phyloP scores from a whole-genome alignment of 2,888 invertebrate species.

The Tachina grossa region DNA sequence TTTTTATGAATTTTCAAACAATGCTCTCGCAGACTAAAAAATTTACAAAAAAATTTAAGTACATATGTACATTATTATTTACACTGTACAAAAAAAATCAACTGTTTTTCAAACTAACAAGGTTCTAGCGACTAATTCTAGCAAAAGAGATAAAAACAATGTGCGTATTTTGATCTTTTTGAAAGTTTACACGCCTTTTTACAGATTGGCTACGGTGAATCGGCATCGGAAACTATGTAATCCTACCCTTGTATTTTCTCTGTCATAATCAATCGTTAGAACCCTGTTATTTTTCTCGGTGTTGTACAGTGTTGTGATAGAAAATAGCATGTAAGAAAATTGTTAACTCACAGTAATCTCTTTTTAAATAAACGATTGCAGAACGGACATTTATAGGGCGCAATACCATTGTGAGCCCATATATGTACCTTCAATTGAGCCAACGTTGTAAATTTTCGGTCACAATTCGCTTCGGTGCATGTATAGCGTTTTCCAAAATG shows the following conservation, averaged over 20 bases:
- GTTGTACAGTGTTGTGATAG: neutral
- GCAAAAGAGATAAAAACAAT: no score
- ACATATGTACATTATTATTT: no score
- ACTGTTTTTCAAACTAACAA: no score
- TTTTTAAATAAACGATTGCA: conserved; percentile 75
- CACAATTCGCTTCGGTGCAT: conserved; percentile 74
- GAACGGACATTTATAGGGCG: conserved; percentile 75
- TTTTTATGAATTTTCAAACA: conserved; percentile 73
- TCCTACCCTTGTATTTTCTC: no score
- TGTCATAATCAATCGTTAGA: no score
- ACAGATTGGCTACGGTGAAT: no score
- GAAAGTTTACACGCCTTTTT: no score
- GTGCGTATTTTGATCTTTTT: no score
- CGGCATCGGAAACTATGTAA: no score
- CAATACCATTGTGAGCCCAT: conserved; percentile 72
- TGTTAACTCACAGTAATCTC: conserved; percentile 74
- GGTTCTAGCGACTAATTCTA: no score
- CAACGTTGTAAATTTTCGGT: conserved; percentile 72
- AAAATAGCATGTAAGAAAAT: neutral
- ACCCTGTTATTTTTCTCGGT: no score
- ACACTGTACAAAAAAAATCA: no score
- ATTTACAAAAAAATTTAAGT: neutral
- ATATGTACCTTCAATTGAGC: conserved; percentile 74
- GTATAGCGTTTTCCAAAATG: conserved; percentile 73
- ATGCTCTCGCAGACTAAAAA: conserved; percentile 74